Evolutionary conservation across 2,888 invertebrate genomes (phyloP), one percentile per base, ranked within the genome.

Genomic region (Caenorhabditis zanzibari): DNA sequence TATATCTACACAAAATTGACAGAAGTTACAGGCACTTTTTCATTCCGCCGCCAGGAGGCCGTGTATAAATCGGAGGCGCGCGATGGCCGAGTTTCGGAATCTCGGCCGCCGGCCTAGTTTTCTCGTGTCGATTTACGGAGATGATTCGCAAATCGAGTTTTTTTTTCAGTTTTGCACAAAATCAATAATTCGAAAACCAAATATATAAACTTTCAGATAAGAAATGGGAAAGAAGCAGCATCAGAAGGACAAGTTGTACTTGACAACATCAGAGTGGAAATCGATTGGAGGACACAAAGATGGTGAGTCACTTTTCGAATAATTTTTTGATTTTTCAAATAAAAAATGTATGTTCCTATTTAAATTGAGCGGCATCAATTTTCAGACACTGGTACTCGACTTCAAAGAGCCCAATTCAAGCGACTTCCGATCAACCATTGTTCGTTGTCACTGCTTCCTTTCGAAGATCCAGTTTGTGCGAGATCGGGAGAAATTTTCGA

Each of bases 401-500:
- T 89, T n/a, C 90, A 89, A 73, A 86, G 92, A 73, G 92, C 93
- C 5, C 95, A 95, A 85, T 99, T 98, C 92, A 95, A 96, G 90
- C 95, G 98, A 73, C 94, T 99, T 10, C 99, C 99, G 0, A 97
- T 95, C 92, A 86, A 89, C 73, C 92, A 87, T 90, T 94, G 90
- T 90, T 93, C 96, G 88, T 94, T 99, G 38, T 96, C 96, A 22
- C 94, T 99, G 86, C 95, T 96, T 91, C 97, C 97, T 0, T 98
- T 96, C 92, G 95, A 96, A 85, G 95, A 96, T 92, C 98, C 99
- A 0, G 96, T 96, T 89, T 96, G 96, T 92, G 97, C 97, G 90
- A 93, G 93, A 16, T 95, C 96, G 86, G 99, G 99, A 12, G 96
- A 97, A 92, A 95, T 98, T 52, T 99, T 96, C 93, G 98, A 99